These are phyloP conservation scores for Apamea anceps DNA, from an alignment of 2,888 invertebrate species.

Conservation along the genomic window DNA sequence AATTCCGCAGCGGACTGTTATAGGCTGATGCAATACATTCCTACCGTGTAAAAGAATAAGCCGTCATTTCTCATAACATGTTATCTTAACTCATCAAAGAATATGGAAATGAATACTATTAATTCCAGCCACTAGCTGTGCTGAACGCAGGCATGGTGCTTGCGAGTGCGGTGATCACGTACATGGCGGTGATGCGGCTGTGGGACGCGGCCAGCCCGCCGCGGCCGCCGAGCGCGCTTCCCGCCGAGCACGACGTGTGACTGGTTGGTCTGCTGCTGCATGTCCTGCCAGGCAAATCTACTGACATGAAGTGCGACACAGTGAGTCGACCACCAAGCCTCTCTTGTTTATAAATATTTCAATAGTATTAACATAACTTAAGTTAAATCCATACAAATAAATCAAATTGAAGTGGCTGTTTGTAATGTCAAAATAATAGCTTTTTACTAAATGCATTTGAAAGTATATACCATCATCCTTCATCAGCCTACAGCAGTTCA, in stretches of 20 bases:
- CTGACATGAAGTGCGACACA: not conserved
- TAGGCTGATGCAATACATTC: not conserved
- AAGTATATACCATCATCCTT: not conserved
- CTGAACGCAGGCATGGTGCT: conserved; percentile 68
- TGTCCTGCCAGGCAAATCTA: not conserved
- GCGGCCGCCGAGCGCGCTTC: conserved; percentile 43
- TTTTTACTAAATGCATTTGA: not conserved
- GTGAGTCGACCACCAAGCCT: not conserved
- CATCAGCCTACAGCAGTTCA: no score
- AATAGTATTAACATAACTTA: not conserved
- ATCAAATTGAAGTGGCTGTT: no score
- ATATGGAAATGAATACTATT: not conserved
- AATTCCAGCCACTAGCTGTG: conserved; percentile 72
- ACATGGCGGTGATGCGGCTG: conserved; percentile 71
- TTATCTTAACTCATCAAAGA: not conserved
- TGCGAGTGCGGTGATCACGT: conserved; percentile 73
- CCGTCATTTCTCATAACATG: not conserved
- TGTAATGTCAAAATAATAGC: no score
- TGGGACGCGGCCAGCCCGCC: conserved; percentile 68
- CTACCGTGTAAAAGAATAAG: not conserved
- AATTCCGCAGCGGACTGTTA: not conserved
- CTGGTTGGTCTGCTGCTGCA: not conserved
- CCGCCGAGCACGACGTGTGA: conserved; percentile 4
- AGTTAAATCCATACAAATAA: not conserved
- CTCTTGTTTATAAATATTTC: not conserved